These are phyloP conservation scores for Stramonita haemastoma DNA, from an alignment of 2,888 invertebrate species.

Conservation along the genomic window DNA sequence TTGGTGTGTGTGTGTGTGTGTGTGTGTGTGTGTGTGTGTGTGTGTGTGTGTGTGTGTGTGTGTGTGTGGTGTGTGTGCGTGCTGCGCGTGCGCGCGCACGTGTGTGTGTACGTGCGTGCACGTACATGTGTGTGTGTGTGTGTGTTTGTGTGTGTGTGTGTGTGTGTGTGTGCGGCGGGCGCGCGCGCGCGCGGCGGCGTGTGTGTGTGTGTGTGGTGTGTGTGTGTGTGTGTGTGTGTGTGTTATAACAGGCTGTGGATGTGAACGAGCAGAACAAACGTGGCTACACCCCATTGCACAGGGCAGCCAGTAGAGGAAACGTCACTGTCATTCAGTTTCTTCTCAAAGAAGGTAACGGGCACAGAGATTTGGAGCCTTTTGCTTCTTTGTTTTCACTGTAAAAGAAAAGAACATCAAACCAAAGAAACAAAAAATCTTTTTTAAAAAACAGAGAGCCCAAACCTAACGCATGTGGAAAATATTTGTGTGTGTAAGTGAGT, in stretches of 20 bases:
- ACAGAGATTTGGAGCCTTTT: too few relatives aligned
- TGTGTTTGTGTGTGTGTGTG: too few relatives aligned
- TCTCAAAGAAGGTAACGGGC: slow-evolving; percentile 56
- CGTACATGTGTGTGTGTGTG: too few relatives aligned
- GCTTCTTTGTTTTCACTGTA: too few relatives aligned
- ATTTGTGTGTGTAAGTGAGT: neutral
- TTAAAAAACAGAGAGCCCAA: too few relatives aligned
- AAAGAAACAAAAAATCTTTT: too few relatives aligned
- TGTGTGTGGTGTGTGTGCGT: too few relatives aligned
- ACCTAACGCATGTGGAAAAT: too few relatives aligned
- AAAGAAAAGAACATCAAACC: too few relatives aligned
- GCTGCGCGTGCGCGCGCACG: too few relatives aligned
- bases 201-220: neutral
- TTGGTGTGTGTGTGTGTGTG: neutral
- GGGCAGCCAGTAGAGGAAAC: slow-evolving; percentile 69
- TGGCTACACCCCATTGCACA: slow-evolving; percentile 68
- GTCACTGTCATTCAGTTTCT: slow-evolving; percentile 58
- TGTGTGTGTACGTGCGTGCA: neutral
- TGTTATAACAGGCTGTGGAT: slow-evolving; percentile 61
- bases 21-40: neutral
- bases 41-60: slow-evolving; percentile 9
- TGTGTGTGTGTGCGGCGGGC: too few relatives aligned
- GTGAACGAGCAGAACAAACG: slow-evolving; percentile 61
- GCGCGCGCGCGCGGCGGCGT: too few relatives aligned
- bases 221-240: neutral